Evolutionary conservation across 2,888 invertebrate species (phyloP), one percentile per base, ranked within the genome.

Genomic region (Agriopis marginaria): DNA sequence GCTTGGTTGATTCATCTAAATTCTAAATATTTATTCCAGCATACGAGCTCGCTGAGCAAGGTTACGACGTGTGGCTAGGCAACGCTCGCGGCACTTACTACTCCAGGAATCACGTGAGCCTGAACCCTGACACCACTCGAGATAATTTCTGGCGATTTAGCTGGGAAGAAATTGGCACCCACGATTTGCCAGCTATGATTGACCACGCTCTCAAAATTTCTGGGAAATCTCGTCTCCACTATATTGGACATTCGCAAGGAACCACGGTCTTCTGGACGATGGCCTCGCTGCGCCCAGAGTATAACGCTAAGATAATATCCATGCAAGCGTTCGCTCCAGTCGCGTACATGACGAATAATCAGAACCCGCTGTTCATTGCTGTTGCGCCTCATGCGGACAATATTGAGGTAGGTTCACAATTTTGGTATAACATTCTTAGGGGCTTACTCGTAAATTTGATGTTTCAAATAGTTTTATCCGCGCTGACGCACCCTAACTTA

Each of bases 101-200:
- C 82, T 95, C 95, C 9, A 88, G 94, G 42, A 88, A 86, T 7
- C 97, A 97, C 80, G 78, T 82, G 1, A 84, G 84, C 0, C 76
- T 90, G 83, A 78, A 91, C 67, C 88, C 93, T 0, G 83, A 82
- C 14, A 72, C 71, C 10, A 64, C 75, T 39, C 39, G 63, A 4
- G 66, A 78, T n/a, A 80, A 88, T 12, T 96, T 94, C 81, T 96
- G 96, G 96, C 83, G 94, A 50, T 96, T 96, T 80, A 97, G 97
- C 76, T 98, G 96, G 96, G 97, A 98, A 83, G 96, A 97, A 82
- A 97, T 98, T 86, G 97, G 96, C 0, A 84, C 92, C 58, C 95
- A 90, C 72, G 98, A 98, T 87, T 80, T 98, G 14, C 97, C 98
- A 0, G 95, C 97, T 0, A 96, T 96, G 89, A 96, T 98, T 61